These are phyloP conservation scores for Pardosa pseudoannulata DNA, from an alignment of 2,888 invertebrate genomes.

Conservation along the genomic window DNA sequence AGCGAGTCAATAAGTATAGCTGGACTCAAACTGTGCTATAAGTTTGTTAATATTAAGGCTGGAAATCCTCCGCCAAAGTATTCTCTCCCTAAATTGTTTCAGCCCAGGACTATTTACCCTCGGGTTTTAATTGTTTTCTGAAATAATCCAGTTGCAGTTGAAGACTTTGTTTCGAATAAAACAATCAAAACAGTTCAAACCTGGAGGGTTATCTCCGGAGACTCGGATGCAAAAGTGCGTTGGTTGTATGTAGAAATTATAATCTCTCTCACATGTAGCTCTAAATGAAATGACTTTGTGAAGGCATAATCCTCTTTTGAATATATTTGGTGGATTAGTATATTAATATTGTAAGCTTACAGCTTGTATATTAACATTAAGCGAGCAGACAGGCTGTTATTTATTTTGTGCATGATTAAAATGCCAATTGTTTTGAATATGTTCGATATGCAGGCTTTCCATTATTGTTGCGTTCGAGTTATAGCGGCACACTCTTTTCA, in stretches of 20 bases:
- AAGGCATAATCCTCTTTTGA: neutral
- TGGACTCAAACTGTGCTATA: neutral
- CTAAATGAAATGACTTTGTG: neutral
- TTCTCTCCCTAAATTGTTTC: neutral
- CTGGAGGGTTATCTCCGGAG: neutral
- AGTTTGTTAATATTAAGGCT: neutral
- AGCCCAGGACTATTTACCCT: neutral
- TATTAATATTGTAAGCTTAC: neutral
- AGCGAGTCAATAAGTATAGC: no score
- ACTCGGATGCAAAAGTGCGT: neutral
- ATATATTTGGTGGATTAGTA: neutral
- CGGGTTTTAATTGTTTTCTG: constrained; percentile 1
- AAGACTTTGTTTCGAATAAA: neutral
- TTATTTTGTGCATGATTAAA: neutral
- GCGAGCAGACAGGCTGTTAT: neutral
- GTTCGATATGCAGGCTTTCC: neutral
- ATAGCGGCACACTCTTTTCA: neutral
- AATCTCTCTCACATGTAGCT: neutral
- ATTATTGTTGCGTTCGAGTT: neutral
- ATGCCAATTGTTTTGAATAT: neutral
- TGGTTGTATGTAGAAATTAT: neutral
- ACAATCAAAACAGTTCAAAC: neutral
- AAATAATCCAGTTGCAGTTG: neutral
- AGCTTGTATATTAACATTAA: no score
- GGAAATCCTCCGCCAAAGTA: neutral